These are phyloP conservation scores for Odontamblyopus rebecca DNA, from an alignment of 2,797 vertebrate species.

Conservation along the genomic window DNA sequence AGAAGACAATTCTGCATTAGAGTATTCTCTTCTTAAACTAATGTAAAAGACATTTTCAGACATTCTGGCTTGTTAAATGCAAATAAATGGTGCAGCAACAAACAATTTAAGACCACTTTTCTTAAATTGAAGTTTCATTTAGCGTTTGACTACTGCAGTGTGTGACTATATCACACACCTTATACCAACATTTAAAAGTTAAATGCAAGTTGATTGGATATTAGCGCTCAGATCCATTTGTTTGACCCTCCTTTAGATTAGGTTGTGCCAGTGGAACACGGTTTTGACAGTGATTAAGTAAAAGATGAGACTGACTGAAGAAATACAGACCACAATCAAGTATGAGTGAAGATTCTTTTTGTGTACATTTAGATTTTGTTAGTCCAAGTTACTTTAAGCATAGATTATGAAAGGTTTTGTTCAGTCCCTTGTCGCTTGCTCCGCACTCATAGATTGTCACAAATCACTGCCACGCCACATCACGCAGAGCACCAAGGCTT, in stretches of 20 bases:
- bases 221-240: not conserved
- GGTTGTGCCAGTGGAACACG: not conserved
- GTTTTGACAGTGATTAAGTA: not conserved
- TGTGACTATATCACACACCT: not conserved
- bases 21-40: not conserved
- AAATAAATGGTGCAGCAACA: not conserved
- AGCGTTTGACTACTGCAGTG: not conserved
- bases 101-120: not conserved
- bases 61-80: not conserved
- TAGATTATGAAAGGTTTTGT: not conserved
- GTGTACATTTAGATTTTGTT: not conserved
- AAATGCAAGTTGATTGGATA: not conserved
- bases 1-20: too few relatives aligned
- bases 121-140: not conserved
- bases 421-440: conserved; percentile 31
- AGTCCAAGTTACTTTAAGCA: not conserved
- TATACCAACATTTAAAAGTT: not conserved
- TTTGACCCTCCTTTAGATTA: not conserved
- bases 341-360: not conserved
- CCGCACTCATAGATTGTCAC: conserved; percentile 55
- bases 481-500: conserved; percentile 45
- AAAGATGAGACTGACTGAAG: not conserved
- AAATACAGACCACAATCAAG: not conserved
- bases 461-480: conserved; percentile 66
- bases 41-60: not conserved